phyloP scores from a whole-genome alignment of 53 echinoderm and acorn worm genomes.

The Pentamera pediparva region DNA sequence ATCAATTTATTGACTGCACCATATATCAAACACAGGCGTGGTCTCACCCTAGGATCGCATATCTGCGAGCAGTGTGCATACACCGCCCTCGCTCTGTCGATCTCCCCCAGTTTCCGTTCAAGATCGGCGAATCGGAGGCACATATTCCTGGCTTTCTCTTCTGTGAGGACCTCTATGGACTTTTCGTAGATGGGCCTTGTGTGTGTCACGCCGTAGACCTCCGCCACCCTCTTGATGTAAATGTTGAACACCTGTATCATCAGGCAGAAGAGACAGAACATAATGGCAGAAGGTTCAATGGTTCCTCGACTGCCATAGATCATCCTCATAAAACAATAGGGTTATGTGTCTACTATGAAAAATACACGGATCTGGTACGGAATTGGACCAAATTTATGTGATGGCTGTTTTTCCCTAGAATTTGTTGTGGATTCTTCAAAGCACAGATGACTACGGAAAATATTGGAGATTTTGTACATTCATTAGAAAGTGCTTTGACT shows the following conservation, averaged over 20 bases:
- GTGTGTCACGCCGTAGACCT: slow-evolving; percentile 94
- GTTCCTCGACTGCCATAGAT: background rate
- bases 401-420: no score
- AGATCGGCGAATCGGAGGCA: slow-evolving; percentile 90
- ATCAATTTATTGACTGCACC: background rate
- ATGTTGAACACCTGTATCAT: slow-evolving; percentile 99
- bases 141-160: slow-evolving; percentile 78
- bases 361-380: no score
- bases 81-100: slow-evolving; percentile 91
- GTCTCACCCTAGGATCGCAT: slow-evolving; percentile 93
- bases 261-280: background rate
- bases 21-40: background rate
- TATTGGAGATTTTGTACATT: no score
- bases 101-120: slow-evolving; percentile 96
- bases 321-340: no score
- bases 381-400: no score
- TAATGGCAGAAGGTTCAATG: background rate
- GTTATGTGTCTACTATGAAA: no score
- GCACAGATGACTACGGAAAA: no score
- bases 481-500: no score
- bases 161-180: slow-evolving; percentile 67
- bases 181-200: slow-evolving; percentile 95
- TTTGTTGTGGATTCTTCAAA: no score
- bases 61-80: slow-evolving; percentile 97
- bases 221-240: slow-evolving; percentile 96